Percentiles rank a stretch among this genome's conserved stretches.
These are phyloP conservation scores for Varanus komodoensis DNA, from an alignment of 2,113 vertebrate species.

Conservation along the genomic window DNA sequence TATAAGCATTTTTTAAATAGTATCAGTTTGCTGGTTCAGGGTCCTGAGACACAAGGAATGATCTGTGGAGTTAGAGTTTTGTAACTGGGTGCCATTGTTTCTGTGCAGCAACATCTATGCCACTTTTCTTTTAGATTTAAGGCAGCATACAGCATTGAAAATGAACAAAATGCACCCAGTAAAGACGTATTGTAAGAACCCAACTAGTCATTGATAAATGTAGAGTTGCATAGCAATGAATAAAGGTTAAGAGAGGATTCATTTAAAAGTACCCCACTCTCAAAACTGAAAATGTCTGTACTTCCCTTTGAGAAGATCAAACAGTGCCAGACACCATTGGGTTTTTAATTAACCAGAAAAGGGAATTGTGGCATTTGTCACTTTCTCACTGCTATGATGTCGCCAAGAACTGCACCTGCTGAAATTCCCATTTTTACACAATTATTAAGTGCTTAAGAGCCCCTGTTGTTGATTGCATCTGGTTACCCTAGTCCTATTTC, in stretches of 20 bases:
- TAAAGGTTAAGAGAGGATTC: background rate
- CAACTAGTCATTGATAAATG: background rate
- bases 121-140: background rate
- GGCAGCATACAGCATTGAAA: background rate
- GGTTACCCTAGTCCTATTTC: conserved; percentile 19
- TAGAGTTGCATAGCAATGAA: background rate
- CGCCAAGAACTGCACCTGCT: conserved; percentile 1
- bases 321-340: background rate
- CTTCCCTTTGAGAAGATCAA: background rate
- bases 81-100: background rate
- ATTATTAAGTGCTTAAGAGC: conserved; percentile 2
- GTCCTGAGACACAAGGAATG: background rate
- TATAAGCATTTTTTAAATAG: background rate
- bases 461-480: conserved; percentile 18
- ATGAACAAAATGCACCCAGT: background rate
- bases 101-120: background rate
- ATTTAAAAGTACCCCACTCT: background rate
- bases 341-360: background rate
- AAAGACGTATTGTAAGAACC: background rate
- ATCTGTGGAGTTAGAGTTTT: background rate
- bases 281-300: background rate
- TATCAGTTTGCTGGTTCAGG: background rate
- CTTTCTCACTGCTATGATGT: background rate
- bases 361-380: background rate
- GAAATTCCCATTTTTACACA: conserved; percentile 2